Evolutionary conservation across 2,113 vertebrate genomes (phyloP), one percentile per base, ranked within the genome.

Genomic region (Gila orcuttii): DNA sequence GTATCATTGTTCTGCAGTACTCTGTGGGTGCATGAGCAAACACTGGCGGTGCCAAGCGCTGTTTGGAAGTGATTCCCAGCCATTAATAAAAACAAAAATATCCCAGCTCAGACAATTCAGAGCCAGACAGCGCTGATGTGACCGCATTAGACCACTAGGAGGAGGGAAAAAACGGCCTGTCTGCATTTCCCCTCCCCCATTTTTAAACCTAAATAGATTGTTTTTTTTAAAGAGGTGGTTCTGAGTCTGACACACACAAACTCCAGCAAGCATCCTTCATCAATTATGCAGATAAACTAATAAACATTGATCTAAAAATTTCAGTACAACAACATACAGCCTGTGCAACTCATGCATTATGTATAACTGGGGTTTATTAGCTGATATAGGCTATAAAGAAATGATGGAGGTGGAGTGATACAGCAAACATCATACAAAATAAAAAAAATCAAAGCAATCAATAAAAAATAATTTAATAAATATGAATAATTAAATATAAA

Each of bases 241-340:
- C 12, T 28, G 33, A 25, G 3, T 55, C 50, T 21, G 55, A 62
- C 78, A 42, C 36, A 15, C 21, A 80, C 11, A 80, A 62, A 12
- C 39, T 64, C 59, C 36, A 64, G 39, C 78, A 45, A 47, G 47
- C 4, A 8, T 39, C 21, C 55, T 62, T 80, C 42, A 80, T 64
- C 7, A 80, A 66, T 80, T 80, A 80, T 80, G 59, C 59, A 80
- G n/a, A 64, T 64, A 28, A 47, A 80, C 33, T 80, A 80, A 80
- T 80, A 60, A 79, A 79, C 33, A 80, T 36, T 47, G 78, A 45
- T 80, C 78, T 64, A 28, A 80, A 42, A 25, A 80, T 64, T 13
- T 62, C n/a, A 47, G 59, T 19, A 64, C 36, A 25, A 59, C 57
- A 79, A 28, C 6, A 60, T 17, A 59, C 36, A 80, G 36, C 78